Evolutionary conservation across 1,140 invertebrate species (phyloP).

Genomic region (Sycobia sp.): DNA sequence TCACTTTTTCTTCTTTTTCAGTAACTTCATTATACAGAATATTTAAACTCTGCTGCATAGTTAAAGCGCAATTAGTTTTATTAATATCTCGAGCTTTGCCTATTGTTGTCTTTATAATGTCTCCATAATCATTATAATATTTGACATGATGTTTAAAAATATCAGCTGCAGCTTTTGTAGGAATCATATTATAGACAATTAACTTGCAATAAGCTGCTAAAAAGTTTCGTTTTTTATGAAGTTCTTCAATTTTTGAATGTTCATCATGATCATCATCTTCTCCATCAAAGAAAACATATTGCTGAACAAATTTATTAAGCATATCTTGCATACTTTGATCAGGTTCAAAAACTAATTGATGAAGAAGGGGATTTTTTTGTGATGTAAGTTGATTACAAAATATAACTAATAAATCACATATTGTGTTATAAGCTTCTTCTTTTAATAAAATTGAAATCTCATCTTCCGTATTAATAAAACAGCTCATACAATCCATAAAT

Average conservation of each 20-base stretch:
- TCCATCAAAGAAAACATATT: conserved; percentile 90
- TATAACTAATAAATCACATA: conserved; percentile 94
- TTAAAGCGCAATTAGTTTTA: conserved; percentile 94
- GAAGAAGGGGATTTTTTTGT: conserved; percentile 66
- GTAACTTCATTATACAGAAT: conserved; percentile 80
- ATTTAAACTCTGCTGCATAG: conserved; percentile 90
- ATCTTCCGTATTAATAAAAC: conserved; percentile 56
- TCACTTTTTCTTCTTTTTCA: conserved; percentile 67
- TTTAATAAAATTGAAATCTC: conserved; percentile 49
- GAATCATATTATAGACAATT: conserved; percentile 96
- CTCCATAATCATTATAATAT: conserved; percentile 99
- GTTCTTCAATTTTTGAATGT: conserved; percentile 90
- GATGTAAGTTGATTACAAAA: conserved; percentile 86
- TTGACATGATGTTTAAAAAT: conserved; percentile 98
- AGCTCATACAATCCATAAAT: conserved; percentile 77
- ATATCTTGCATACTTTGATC: conserved; percentile 79
- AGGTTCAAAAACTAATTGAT: conserved; percentile 81
- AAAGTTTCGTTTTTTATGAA: conserved; percentile 95
- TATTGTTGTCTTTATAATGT: conserved; percentile 97
- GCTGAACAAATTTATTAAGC: conserved; percentile 89
- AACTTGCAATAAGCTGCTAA: conserved; percentile 96
- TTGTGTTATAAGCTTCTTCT: conserved; percentile 82
- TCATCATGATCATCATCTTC: conserved; percentile 90
- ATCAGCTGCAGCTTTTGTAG: conserved; percentile 88
- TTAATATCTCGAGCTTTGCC: conserved; percentile 97